Evolutionary conservation across 1,140 invertebrate species (phyloP).

Genomic region (Drosophila paulistorum): DNA sequence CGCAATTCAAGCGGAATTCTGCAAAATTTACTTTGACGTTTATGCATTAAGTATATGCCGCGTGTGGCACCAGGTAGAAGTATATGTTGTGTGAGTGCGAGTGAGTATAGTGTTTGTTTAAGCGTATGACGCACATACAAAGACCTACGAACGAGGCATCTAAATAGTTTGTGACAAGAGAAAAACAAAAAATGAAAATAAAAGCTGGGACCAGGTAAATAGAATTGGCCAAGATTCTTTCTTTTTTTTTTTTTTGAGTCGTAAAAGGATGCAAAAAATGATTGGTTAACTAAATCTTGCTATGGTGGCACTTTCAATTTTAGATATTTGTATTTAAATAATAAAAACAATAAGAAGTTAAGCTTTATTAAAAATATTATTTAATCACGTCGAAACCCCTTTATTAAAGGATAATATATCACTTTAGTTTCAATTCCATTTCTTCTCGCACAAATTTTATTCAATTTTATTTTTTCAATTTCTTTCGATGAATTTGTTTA

Average conservation of each 20-base stretch:
- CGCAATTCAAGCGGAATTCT: conserved; percentile 71
- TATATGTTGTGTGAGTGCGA: conserved; percentile 27
- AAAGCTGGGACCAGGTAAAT: not conserved
- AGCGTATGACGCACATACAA: conserved; percentile 19
- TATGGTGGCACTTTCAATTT: no score
- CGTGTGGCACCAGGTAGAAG: conserved; percentile 28
- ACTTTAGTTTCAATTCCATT: not conserved
- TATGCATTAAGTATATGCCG: conserved; percentile 69
- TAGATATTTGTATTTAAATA: no score
- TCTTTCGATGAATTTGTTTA: conserved; percentile 2
- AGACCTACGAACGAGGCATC: not conserved
- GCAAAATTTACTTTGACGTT: conserved; percentile 68
- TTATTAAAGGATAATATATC: no score
- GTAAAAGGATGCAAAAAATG: not conserved
- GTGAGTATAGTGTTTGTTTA: conserved; percentile 32
- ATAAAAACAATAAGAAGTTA: no score
- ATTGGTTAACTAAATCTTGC: not conserved
- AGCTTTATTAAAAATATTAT: no score
- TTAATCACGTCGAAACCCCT: no score
- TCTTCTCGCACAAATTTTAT: not conserved
- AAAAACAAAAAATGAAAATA: not conserved
- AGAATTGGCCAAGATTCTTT: not conserved
- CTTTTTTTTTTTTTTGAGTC: not conserved
- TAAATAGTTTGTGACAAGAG: conserved; percentile 1
- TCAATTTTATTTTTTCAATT: not conserved